phyloP scores from a whole-genome alignment of 2,888 invertebrate species.

The Amblyjoppa fuscipennis region DNA sequence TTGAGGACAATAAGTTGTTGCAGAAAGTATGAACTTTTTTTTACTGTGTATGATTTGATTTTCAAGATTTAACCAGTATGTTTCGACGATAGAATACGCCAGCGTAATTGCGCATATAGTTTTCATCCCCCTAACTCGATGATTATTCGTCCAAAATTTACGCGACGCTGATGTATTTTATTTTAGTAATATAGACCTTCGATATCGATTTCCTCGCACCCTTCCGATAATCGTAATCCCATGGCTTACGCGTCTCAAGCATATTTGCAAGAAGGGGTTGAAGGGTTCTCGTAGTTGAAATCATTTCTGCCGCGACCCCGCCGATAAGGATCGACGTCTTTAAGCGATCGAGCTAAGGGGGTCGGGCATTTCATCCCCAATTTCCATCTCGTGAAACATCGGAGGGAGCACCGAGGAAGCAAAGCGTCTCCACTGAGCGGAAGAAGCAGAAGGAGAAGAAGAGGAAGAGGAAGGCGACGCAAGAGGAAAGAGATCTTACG shows the following conservation, averaged over 20 bases:
- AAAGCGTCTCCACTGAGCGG: background rate
- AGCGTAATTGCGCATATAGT: too few species aligned
- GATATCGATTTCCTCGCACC: conserved; percentile 50
- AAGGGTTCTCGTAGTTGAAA: conserved; percentile 49
- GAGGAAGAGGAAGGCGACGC: conserved; percentile 9
- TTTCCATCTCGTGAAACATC: conserved; percentile 68
- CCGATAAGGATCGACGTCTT: conserved; percentile 71
- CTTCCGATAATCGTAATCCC: conserved; percentile 65
- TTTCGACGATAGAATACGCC: too few species aligned
- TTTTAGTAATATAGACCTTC: background rate
- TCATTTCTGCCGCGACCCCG: conserved; percentile 19
- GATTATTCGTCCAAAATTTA: background rate
- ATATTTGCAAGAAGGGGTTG: conserved; percentile 64
- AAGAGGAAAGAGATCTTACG: conserved; percentile 43
- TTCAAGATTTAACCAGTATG: too few species aligned
- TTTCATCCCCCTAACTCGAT: too few species aligned
- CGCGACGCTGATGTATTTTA: background rate
- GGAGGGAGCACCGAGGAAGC: conserved; percentile 57
- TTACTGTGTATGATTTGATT: too few species aligned
- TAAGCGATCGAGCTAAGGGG: conserved; percentile 59
- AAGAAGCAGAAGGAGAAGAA: conserved; percentile 21
- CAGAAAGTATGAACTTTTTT: too few species aligned
- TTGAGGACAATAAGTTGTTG: too few species aligned
- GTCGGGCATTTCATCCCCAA: conserved; percentile 66
- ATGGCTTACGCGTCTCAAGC: conserved; percentile 62